Conservation (phyloP, 2,113 vertebrate genomes). For the Neolamprologus fasciatus region DNA sequence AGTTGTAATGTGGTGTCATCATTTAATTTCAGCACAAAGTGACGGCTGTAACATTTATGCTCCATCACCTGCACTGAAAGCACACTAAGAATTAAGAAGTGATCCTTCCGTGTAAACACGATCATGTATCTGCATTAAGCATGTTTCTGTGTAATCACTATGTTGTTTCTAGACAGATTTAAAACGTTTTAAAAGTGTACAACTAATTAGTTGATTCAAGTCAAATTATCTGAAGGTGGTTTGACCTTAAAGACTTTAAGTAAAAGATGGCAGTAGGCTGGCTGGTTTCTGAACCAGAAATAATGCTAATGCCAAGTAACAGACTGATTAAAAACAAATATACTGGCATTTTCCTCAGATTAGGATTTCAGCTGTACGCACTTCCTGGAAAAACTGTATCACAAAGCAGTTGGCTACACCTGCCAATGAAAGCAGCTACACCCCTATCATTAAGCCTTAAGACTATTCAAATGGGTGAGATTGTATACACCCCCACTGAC, state of each 20-base stretch:
- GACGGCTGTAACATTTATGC: background rate
- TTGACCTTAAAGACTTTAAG: background rate
- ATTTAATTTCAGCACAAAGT: background rate
- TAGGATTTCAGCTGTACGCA: background rate
- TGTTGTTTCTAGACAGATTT: background rate
- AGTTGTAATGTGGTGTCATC: background rate
- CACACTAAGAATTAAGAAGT: background rate
- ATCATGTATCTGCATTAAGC: background rate
- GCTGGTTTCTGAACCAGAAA: background rate
- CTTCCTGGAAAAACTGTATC: background rate
- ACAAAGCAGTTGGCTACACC: background rate
- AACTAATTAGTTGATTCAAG: background rate
- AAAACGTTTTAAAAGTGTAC: background rate
- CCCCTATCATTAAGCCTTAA: background rate
- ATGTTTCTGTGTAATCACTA: background rate
- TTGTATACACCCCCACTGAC: background rate
- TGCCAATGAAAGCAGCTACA: background rate
- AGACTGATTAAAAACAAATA: background rate
- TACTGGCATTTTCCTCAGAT: background rate
- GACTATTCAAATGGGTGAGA: background rate
- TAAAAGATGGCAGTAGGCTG: background rate
- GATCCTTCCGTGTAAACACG: background rate
- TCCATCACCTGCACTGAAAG: background rate
- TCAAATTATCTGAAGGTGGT: background rate
- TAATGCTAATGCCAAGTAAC: background rate